Evolutionary conservation across 1,140 invertebrate species (phyloP).

Genomic region (Trichoplusia ni): DNA sequence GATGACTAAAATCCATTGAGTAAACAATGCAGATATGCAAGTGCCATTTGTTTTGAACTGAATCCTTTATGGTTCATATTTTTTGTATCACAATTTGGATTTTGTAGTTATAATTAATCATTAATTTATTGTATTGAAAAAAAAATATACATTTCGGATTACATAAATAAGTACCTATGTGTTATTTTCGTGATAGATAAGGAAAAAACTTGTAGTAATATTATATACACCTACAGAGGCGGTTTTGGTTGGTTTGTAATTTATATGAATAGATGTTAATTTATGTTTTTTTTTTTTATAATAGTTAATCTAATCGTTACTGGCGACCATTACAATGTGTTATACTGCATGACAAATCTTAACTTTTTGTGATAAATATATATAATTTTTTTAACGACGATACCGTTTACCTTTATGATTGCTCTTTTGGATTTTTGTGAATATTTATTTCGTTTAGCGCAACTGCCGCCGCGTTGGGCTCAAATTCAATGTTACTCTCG

Average conservation of each 20-base stretch:
- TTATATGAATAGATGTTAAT: conserved; percentile 54
- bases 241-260: conserved; percentile 62
- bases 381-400: conserved; percentile 57
- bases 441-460: conserved; percentile 44
- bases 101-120: conserved; percentile 74
- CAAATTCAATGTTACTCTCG: conserved; percentile 17
- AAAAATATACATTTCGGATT: conserved; percentile 67
- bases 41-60: conserved; percentile 76
- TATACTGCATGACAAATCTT: conserved; percentile 65
- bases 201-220: conserved; percentile 67
- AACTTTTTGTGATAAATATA: conserved; percentile 68
- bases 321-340: conserved; percentile 51
- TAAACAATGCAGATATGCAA: conserved; percentile 70
- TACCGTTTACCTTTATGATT: conserved; percentile 30
- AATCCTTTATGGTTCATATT: conserved; percentile 52
- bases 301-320: conserved; percentile 55
- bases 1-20: conserved; percentile 50
- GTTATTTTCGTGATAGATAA: conserved; percentile 78
- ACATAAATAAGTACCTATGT: conserved; percentile 69
- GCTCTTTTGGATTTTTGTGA: conserved; percentile 33
- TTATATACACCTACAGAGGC: conserved; percentile 59
- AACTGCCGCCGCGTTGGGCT: conserved; percentile 36
- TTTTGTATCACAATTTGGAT: conserved; percentile 69
- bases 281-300: conserved; percentile 48
- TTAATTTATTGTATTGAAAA: conserved; percentile 76